Percentiles rank a stretch among this genome's conserved stretches.
phyloP scores from a whole-genome alignment of 2,797 vertebrate genomes.

The Takifugu rubripes region DNA sequence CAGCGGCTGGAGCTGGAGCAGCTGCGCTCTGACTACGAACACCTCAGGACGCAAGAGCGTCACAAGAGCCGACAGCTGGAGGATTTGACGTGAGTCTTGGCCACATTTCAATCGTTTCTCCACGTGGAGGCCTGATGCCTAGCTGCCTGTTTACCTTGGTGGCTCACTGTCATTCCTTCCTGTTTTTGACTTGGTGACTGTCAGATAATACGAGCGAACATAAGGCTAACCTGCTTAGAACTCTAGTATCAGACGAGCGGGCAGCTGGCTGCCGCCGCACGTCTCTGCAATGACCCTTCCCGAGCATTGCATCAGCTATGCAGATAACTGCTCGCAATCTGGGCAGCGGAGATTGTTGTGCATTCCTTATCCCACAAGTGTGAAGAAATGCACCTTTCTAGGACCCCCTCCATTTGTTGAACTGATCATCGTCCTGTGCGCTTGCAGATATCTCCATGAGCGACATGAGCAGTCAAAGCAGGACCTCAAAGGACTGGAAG shows the following conservation, averaged over 20 bases:
- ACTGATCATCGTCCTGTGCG: not conserved
- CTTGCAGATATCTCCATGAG: slow-evolving; percentile 68
- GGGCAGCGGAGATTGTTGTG: slow-evolving; percentile 36
- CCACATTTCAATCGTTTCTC: slow-evolving; percentile 37
- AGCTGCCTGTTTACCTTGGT: slow-evolving; percentile 26
- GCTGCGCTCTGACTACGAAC: slow-evolving; percentile 83
- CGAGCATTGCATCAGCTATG: slow-evolving; percentile 55
- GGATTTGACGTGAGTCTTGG: slow-evolving; percentile 87
- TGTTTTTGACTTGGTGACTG: no score
- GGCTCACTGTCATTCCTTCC: no score
- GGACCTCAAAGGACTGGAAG: slow-evolving; percentile 91
- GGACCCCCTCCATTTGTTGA: not conserved
- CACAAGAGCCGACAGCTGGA: slow-evolving; percentile 88
- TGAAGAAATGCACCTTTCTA: not conserved
- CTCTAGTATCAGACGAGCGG: no score
- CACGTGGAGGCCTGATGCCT: slow-evolving; percentile 41
- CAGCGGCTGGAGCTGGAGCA: slow-evolving; percentile 88
- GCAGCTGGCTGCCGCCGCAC: no score
- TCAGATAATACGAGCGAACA: no score
- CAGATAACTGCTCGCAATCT: slow-evolving; percentile 45
- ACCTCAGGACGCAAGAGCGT: slow-evolving; percentile 83
- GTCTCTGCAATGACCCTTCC: slow-evolving; percentile 59
- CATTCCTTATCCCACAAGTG: slow-evolving; percentile 43
- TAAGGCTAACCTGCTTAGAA: no score
- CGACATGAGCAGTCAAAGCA: slow-evolving; percentile 84